Evolutionary conservation across 2,113 vertebrate species (phyloP), one percentile per base, ranked within the genome.

Genomic region (Phoenicopterus ruber): DNA sequence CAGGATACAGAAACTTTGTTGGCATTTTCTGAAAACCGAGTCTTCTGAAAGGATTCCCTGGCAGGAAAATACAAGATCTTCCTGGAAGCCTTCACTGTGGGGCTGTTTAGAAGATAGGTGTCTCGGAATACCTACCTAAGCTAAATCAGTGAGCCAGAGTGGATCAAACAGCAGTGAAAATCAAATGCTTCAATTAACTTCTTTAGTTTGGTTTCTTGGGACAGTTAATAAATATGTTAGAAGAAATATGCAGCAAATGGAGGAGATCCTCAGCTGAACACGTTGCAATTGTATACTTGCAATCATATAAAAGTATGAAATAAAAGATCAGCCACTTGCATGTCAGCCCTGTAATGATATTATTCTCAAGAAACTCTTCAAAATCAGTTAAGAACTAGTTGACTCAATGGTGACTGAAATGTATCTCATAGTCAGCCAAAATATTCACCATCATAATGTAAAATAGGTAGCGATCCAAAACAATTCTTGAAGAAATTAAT

Each of bases 281-380:
- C 0, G 0, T 42, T 71, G n/a, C 19, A 32, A 58, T 44, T 21
- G 10, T 19, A 21, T n/a, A 32, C 10, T 40, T 62, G n/a, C n/a
- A n/a, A n/a, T n/a, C n/a, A n/a, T n/a, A 58, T 9, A 63, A 34
- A 50, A 59, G 9, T 4, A 52, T 29, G 52, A 78, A 87, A 78
- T 54, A 83, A 65, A 80, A 83, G 14, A 36, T 46, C 32, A 78
- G 36, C 29, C 38, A 42, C 38, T 71, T 61, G 15, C 26, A 5
- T 40, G 32, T 49, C 52, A 46, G 15, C 28, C 25, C 17, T 59
- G 29, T 63, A 49, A 55, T 63, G 4, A 9, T 12, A 59, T 54
- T 71, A 24, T 86, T 94, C n/a, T 80, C 47, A 55, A 93, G 9
- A 91, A 93, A 76, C 36, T 3, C 10, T 91, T 86, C 18, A 80